These are phyloP conservation scores for Turnix velox DNA, from an alignment of 2,113 vertebrate genomes.

Conservation along the genomic window DNA sequence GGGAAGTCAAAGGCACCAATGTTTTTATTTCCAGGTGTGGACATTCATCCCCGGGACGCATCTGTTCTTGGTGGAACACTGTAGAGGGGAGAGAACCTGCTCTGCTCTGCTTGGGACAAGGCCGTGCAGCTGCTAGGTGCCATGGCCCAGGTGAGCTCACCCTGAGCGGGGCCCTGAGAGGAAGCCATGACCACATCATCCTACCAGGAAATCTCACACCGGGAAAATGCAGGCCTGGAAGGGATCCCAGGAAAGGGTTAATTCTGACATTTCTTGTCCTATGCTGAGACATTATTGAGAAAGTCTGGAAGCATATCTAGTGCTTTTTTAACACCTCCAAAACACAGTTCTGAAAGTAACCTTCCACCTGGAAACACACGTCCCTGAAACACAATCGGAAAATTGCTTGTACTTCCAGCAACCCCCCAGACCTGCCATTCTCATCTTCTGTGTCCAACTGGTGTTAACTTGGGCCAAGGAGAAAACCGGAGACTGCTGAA, in stretches of 20 bases:
- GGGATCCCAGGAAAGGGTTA: rapidly evolving
- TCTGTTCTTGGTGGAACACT: neutral
- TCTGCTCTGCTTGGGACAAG: rapidly evolving
- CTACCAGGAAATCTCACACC: too few relatives aligned
- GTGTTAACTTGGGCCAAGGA: rapidly evolving
- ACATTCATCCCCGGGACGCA: rapidly evolving
- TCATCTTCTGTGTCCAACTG: neutral
- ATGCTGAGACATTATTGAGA: rapidly evolving
- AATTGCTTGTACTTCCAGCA: neutral
- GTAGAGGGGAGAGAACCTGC: rapidly evolving
- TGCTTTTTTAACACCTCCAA: rapidly evolving
- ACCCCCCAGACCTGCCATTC: rapidly evolving
- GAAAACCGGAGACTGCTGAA: rapidly evolving
- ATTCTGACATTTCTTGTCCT: neutral
- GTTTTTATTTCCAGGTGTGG: neutral
- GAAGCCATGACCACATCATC: rapidly evolving
- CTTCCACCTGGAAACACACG: rapidly evolving
- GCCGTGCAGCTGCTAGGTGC: rapidly evolving
- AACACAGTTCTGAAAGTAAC: neutral
- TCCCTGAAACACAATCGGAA: rapidly evolving
- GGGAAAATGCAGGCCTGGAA: neutral
- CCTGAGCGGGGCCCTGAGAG: rapidly evolving
- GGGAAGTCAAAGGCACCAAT: rapidly evolving
- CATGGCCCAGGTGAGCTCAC: rapidly evolving
- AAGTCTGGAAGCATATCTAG: rapidly evolving